phyloP scores from a whole-genome alignment of 2,888 invertebrate genomes.

The Limnephilus marmoratus region DNA sequence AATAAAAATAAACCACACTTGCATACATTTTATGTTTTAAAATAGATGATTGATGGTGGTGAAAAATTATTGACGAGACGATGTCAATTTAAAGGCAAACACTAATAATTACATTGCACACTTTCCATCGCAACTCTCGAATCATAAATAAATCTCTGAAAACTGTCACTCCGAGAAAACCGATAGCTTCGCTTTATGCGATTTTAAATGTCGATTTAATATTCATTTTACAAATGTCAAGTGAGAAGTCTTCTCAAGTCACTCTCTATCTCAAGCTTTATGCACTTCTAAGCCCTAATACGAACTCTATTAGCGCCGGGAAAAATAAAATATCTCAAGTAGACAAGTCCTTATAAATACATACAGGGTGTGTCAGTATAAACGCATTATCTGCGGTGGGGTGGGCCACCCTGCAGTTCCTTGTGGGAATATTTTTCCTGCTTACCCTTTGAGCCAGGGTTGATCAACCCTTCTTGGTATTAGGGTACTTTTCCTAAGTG shows the following conservation, averaged over 20 bases:
- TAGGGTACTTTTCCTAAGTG: not conserved
- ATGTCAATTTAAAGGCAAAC: too few species aligned
- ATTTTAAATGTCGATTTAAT: not conserved
- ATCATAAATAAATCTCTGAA: not conserved
- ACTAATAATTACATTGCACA: too few species aligned
- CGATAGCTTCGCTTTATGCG: not conserved
- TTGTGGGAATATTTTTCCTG: conserved; percentile 42
- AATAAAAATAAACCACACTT: too few species aligned
- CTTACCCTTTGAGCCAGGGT: conserved; percentile 24
- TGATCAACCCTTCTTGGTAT: not conserved
- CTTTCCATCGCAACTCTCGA: too few species aligned
- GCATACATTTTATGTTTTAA: too few species aligned
- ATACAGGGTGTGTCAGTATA: conserved; percentile 57
- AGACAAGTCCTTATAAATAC: conserved; percentile 63
- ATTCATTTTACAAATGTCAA: not conserved
- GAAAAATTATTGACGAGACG: too few species aligned
- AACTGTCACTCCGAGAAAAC: not conserved
- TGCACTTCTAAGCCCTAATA: conserved; percentile 21
- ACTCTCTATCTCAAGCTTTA: not conserved
- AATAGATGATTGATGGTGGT: too few species aligned
- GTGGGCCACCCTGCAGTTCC: conserved; percentile 46
- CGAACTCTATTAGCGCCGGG: conserved; percentile 28
- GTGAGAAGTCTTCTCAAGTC: not conserved
- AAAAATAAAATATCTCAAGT: conserved; percentile 45
- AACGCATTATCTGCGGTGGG: conserved; percentile 62